Evolutionary conservation across 2,797 vertebrate genomes (phyloP).

Genomic region (Anguilla anguilla): DNA sequence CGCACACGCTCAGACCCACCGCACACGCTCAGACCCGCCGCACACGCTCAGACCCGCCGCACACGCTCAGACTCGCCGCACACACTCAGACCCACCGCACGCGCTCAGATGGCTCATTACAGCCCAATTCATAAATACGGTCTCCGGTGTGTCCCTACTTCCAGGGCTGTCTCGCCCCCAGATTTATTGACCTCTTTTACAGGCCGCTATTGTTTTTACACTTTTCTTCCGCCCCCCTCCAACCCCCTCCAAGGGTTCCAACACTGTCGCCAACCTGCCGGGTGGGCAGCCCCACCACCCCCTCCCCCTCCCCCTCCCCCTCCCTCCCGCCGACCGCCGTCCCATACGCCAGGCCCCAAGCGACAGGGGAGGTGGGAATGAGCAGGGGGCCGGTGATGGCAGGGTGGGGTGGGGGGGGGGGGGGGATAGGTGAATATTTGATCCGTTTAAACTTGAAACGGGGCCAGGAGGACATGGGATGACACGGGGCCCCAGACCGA

Average conservation of each 20-base stretch:
- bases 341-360: background rate
- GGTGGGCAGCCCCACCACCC: background rate
- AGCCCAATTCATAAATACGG: conserved; percentile 68
- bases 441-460: conserved; percentile 72
- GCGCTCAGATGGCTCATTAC: conserved; percentile 65
- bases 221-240: conserved; percentile 30
- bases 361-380: background rate
- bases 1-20: conserved; percentile 41
- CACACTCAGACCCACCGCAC: too few species aligned
- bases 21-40: too few species aligned
- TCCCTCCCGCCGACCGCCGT: background rate
- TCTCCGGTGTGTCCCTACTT: conserved; percentile 51
- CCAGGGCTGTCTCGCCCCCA: conserved; percentile 46
- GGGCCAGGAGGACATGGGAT: conserved; percentile 69
- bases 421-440: conserved; percentile 48
- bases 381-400: background rate
- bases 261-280: background rate
- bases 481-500: conserved; percentile 62
- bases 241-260: background rate
- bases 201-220: conserved; percentile 52
- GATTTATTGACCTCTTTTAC: conserved; percentile 57
- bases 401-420: conserved; percentile 14
- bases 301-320: background rate
- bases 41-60: too few species aligned
- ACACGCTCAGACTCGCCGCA: too few species aligned